A percentile compares a stretch with the other conserved stretches of the same genome.
Evolutionary conservation across 2,888 invertebrate species (phyloP).

Genomic region (Copidosoma aretas): DNA sequence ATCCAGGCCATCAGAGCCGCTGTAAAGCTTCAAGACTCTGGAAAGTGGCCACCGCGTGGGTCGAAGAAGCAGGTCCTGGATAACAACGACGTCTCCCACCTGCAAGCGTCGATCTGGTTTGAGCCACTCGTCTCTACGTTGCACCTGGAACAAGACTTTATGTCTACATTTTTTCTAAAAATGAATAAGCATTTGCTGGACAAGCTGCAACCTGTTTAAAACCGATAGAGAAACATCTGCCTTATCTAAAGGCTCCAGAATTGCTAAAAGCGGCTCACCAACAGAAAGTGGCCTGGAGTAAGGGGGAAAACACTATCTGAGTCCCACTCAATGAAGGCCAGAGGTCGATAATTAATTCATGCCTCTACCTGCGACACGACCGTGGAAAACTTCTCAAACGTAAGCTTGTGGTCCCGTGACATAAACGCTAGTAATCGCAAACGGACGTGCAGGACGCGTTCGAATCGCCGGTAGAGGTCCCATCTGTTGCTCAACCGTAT

Average conservation of each 20-base stretch:
- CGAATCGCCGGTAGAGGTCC: not conserved
- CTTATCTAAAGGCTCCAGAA: conserved; percentile 12
- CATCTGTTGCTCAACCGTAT: conserved; percentile 11
- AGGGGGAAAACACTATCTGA: conserved; percentile 15
- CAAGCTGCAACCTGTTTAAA: not conserved
- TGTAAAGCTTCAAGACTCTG: too few relatives aligned
- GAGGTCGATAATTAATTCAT: conserved; percentile 43
- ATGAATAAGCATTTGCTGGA: not conserved
- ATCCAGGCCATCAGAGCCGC: too few relatives aligned
- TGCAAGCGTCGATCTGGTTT: too few relatives aligned
- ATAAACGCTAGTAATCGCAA: conserved; percentile 1
- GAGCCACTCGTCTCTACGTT: not conserved
- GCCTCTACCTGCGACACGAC: conserved; percentile 43
- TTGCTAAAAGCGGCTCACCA: conserved; percentile 6
- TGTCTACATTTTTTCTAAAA: not conserved
- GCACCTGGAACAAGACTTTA: not conserved
- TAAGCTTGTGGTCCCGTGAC: conserved; percentile 26
- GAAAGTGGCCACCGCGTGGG: not conserved
- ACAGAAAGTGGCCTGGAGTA: conserved; percentile 25
- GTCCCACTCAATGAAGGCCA: conserved; percentile 21
- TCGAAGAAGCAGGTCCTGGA: not conserved
- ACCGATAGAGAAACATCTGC: not conserved
- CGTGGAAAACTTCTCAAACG: conserved; percentile 43
- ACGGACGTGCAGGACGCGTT: not conserved
- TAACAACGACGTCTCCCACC: not conserved